Evolutionary conservation across 2,888 invertebrate genomes (phyloP), one percentile per base, ranked within the genome.

Genomic region (Meloe dianella): DNA sequence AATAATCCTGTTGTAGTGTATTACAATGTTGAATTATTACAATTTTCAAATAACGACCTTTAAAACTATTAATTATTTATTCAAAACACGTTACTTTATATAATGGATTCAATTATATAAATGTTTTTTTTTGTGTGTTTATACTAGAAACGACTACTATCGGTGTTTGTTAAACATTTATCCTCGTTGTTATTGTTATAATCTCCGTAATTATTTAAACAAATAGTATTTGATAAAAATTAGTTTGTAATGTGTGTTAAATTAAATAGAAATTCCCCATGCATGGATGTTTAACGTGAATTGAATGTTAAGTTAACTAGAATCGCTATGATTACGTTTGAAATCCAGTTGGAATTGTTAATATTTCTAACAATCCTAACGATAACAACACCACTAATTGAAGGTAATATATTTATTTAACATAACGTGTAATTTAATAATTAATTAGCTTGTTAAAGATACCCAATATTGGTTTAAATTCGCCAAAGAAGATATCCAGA

Each of bases 391-490:
- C 10, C 41, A 6, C n/a, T 17, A 35, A 35, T 3, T 17, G 41
- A 41, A 41, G 41, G 41, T 41, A 41, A 41, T 17, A 8, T 12
- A 17, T 17, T 38, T 2, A n/a, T 38, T n/a, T n/a, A 12, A 12
- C 14, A 38, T 10, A 32, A 32, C 3, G 32, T 7, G 7, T 7
- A 6, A 41, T 14, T n/a, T 14, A n/a, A 14, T n/a, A 41, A n/a
- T 7, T 2, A 41, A 41, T 17, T 17, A 41, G 5, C 17, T 17
- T 5, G 5, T 41, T 17, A 5, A 17, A 82, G 82, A 78, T 74
- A 75, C 79, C 54, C 61, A 73, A 12, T 77, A 81, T 66, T 84
- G 84, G 84, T 75, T 71, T 38, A 71, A 75, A 30, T 64, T 79
- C 10, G 82, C 77, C 17, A 67, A 72, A 30, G 68, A 78, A 24